A percentile compares a stretch with the other conserved stretches of the same genome.
Evolutionary conservation across 2,888 invertebrate species (phyloP).

Genomic region (Acronicta aceris): DNA sequence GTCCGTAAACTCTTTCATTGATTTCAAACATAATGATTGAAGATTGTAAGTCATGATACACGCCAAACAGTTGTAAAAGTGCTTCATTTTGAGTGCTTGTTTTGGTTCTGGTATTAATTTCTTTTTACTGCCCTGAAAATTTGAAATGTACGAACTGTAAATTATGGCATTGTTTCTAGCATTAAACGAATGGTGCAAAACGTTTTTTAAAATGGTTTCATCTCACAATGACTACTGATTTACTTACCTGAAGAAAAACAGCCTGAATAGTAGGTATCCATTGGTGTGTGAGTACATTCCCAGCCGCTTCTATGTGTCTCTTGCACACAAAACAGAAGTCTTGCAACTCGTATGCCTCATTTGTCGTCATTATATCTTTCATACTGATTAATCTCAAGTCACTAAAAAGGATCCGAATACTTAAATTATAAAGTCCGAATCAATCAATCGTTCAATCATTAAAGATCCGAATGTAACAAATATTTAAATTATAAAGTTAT

Average conservation of each 20-base stretch:
- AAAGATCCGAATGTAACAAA: too few relatives aligned
- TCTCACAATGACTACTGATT: too few relatives aligned
- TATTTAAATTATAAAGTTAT: too few relatives aligned
- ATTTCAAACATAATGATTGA: constrained; percentile 94
- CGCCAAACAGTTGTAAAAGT: constrained; percentile 95
- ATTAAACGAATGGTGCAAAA: too few relatives aligned
- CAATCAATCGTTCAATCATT: too few relatives aligned
- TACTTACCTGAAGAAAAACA: constrained; percentile 89
- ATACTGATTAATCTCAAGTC: constrained; percentile 90
- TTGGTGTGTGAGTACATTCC: constrained; percentile 89
- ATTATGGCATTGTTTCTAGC: not conserved
- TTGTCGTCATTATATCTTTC: constrained; percentile 87
- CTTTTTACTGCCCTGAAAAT: constrained; percentile 90
- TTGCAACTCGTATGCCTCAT: constrained; percentile 91
- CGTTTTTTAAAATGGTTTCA: too few relatives aligned
- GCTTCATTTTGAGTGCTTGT: constrained; percentile 91
- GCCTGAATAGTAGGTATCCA: constrained; percentile 91
- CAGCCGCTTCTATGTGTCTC: constrained; percentile 90
- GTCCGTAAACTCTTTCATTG: constrained; percentile 93
- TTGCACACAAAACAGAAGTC: constrained; percentile 90
- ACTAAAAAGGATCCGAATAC: constrained; percentile 75
- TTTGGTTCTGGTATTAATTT: constrained; percentile 91
- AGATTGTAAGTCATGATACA: constrained; percentile 96
- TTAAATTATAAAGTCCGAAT: not conserved
- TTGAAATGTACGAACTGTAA: not conserved